phyloP scores from a whole-genome alignment of 2,113 vertebrate species.

The Bubalus kerabau region DNA sequence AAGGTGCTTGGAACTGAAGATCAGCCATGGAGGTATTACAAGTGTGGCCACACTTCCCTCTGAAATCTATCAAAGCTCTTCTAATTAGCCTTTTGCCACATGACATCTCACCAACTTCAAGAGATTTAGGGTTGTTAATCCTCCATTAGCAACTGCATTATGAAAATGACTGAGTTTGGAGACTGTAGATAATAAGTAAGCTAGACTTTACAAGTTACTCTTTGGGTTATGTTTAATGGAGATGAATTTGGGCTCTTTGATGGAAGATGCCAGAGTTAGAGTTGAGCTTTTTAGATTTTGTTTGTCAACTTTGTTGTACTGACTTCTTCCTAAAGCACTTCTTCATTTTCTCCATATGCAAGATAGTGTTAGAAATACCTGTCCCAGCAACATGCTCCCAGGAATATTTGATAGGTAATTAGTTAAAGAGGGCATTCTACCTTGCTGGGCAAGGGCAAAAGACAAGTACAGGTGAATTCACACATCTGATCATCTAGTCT shows the following conservation, averaged over 20 bases:
- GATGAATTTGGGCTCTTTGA: background rate
- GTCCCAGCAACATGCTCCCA: background rate
- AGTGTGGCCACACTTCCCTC: background rate
- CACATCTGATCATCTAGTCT: background rate
- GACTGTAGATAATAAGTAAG: constrained; percentile 34
- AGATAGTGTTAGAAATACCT: background rate
- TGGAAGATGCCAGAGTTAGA: background rate
- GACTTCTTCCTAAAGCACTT: background rate
- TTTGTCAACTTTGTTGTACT: background rate
- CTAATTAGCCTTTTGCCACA: constrained; percentile 73
- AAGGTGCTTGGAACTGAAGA: constrained; percentile 28
- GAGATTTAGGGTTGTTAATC: constrained; percentile 50
- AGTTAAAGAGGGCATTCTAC: background rate
- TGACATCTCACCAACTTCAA: constrained; percentile 26
- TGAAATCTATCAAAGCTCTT: constrained; percentile 38
- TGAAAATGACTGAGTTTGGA: constrained; percentile 40
- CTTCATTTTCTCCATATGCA: background rate
- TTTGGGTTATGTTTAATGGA: background rate
- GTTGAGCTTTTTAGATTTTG: background rate
- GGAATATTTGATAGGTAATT: background rate
- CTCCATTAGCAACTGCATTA: constrained; percentile 33
- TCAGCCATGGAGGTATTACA: constrained; percentile 27
- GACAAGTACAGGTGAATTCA: background rate
- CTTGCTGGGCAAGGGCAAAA: background rate
- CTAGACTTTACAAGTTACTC: background rate